phyloP scores from a whole-genome alignment of 2,113 vertebrate genomes.

The Petroica traversi region DNA sequence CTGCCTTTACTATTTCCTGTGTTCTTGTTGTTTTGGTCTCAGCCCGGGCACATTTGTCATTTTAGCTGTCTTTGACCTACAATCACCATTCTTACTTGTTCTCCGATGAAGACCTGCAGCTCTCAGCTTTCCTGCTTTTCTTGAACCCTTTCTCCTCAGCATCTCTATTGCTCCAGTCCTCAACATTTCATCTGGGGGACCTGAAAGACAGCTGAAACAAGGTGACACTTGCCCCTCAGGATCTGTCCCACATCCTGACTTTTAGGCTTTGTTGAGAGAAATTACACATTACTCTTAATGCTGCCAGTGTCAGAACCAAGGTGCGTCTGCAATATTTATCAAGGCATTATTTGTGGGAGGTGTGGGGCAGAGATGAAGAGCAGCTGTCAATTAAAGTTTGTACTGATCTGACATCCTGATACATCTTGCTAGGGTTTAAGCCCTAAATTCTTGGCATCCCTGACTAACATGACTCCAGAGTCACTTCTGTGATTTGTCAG shows the following conservation, averaged over 20 bases:
- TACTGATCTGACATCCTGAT: neutral
- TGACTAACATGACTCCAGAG: neutral
- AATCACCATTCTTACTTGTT: neutral
- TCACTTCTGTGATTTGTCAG: neutral
- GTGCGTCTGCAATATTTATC: neutral
- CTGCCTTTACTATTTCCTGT: conserved; percentile 34
- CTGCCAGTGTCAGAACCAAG: neutral
- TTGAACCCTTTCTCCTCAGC: neutral
- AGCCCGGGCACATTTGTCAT: neutral
- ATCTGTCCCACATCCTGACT: neutral
- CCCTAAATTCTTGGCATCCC: accelerated
- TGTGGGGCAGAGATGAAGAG: neutral
- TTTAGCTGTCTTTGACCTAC: neutral
- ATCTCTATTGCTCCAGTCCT: neutral
- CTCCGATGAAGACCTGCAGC: neutral
- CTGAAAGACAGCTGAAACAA: neutral
- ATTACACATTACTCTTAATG: neutral
- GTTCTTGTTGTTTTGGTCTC: conserved; percentile 18
- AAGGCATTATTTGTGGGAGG: neutral
- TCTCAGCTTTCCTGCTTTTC: neutral
- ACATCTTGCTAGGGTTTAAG: neutral
- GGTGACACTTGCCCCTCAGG: neutral
- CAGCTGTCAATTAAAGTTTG: neutral
- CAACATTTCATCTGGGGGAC: neutral
- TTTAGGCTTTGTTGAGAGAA: neutral